Conservation (phyloP, 2,113 vertebrate genomes). For the Tyto alba region DNA sequence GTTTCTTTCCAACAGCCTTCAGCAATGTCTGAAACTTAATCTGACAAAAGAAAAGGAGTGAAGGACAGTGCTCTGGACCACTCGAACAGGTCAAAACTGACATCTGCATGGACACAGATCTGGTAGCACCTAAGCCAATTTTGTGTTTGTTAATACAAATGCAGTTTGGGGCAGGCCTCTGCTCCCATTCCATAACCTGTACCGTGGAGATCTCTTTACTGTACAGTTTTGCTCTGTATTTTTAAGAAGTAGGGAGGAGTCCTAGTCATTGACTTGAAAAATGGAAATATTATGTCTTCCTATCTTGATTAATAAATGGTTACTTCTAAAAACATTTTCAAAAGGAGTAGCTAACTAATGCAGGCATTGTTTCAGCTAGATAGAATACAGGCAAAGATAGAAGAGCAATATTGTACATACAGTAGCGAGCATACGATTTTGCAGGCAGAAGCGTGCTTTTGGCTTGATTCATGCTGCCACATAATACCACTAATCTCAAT, state of each 20-base stretch:
- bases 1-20: background rate
- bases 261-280: background rate
- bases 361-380: background rate
- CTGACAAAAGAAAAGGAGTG: background rate
- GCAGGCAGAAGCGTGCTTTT: background rate
- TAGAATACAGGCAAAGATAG: background rate
- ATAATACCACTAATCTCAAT: constrained; percentile 45
- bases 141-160: background rate
- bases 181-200: background rate
- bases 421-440: background rate
- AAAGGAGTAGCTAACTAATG: background rate
- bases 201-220: background rate
- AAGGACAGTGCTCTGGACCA: background rate
- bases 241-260: background rate
- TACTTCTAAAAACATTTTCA: constrained; percentile 24
- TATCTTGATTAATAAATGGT: background rate
- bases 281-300: constrained; percentile 4
- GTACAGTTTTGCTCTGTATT: background rate
- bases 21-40: background rate
- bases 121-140: background rate
- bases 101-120: background rate
- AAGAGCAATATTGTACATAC: background rate
- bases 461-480: constrained; percentile 34
- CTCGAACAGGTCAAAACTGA: background rate
- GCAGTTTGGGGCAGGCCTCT: background rate